phyloP scores from a whole-genome alignment of 2,113 vertebrate genomes.

The Antechinus stuartii region DNA sequence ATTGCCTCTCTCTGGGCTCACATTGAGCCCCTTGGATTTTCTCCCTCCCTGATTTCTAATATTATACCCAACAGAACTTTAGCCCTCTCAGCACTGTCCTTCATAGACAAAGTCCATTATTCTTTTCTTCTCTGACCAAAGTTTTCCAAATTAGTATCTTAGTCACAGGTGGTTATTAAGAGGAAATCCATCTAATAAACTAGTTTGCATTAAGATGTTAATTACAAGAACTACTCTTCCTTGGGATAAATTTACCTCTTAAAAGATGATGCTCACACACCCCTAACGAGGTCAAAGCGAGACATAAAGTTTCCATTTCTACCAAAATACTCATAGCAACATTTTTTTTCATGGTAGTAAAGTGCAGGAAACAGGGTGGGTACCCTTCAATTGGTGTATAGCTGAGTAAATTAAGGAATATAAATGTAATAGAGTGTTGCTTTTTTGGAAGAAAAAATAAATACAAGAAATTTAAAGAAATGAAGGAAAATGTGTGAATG shows the following conservation, averaged over 20 bases:
- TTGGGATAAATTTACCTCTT: background rate
- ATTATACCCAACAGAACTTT: background rate
- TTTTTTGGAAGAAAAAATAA: background rate
- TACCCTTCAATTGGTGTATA: background rate
- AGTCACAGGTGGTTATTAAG: background rate
- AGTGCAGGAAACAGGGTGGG: background rate
- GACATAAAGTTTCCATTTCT: background rate
- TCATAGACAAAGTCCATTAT: background rate
- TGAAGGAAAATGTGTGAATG: background rate
- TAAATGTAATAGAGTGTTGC: background rate
- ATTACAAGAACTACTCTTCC: background rate
- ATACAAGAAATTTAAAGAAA: background rate
- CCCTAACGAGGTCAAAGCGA: background rate
- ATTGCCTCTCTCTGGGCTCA: background rate
- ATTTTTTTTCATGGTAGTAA: background rate
- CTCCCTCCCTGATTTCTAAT: background rate
- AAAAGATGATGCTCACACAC: background rate
- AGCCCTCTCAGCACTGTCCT: background rate
- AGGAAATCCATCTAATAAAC: background rate
- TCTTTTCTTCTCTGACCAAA: background rate
- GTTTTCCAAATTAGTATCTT: background rate
- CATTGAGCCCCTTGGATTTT: background rate
- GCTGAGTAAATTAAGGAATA: background rate
- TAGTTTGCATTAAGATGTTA: background rate
- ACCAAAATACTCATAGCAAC: background rate